Base-by-base conservation (phyloP, 2,797 vertebrate species). In the Linurgus olivaceus region DNA sequence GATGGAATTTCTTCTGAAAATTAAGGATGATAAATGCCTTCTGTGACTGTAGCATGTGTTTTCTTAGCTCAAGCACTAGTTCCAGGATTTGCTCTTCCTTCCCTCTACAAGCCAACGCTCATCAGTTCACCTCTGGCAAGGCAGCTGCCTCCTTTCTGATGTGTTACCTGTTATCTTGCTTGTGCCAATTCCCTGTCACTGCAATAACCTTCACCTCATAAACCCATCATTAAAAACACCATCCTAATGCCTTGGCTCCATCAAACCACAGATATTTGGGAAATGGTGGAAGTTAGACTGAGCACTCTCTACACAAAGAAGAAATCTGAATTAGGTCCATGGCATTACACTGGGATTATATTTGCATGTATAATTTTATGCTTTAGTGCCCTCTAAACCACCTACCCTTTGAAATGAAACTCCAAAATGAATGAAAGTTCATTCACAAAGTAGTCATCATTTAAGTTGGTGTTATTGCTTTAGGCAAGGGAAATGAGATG, bases 1-100 rank as follows among this genome's bases (percentile, higher is more conserved):
- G 33, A 67, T 17, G 57, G 38, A 92, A 82, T 86, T 86, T 93
- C 63, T 94, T 84, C 37, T 57, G 86, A 90, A 96, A 76, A 92
- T 14, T 72, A 85, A 63, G 0, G 0, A 66, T n/a, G 51, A 66
- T 23, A 84, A 84, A 82, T 63, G 70, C 17, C 44, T 70, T 71
- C 45, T 74, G 65, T 76, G 55, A 57, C 17, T 79, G 57, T 3
- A 63, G 10, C n/a, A 23, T 26, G 45, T 35, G 9, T 29, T 61
- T 67, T 50, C 44, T 57, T 51, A 77, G 33, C 47, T 70, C 54
- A 55, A 61, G 35, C 11, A 37, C 37, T 3, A 72, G 28, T 58
- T 78, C 35, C 67, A 86, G 72, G 71, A 37, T 38, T 77, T 14
- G 0, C 13, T 67, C 12, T 40, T 82, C 63, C 76, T 83, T 58